Percentiles rank a stretch among this genome's conserved stretches.
Evolutionary conservation across 1,140 invertebrate genomes (phyloP).

Genomic region (Halyomorpha halys): DNA sequence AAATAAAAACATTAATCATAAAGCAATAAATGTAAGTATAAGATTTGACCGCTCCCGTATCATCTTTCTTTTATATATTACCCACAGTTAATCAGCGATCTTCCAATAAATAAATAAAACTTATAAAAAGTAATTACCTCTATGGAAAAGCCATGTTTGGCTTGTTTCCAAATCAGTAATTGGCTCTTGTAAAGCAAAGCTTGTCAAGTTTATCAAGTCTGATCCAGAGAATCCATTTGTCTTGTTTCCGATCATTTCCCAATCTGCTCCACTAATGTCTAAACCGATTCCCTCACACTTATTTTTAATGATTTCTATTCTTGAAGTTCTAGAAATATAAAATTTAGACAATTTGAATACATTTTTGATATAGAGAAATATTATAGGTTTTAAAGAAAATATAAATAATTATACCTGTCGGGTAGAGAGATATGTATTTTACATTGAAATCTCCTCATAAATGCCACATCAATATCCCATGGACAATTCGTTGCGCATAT

Average conservation of each 20-base stretch:
- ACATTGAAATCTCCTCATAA: conserved; percentile 48
- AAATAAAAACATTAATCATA: too few species aligned
- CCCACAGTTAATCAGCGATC: too few species aligned
- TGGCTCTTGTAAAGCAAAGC: conserved; percentile 34
- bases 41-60: too few species aligned
- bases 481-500: conserved; percentile 54
- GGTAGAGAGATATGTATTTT: conserved; percentile 48
- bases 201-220: conserved; percentile 43
- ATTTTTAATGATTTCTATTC: conserved; percentile 27
- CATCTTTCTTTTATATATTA: too few species aligned
- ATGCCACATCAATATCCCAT: conserved; percentile 52
- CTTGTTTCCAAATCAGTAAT: conserved; percentile 15
- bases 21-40: too few species aligned
- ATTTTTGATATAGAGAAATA: background rate
- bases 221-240: conserved; percentile 47
- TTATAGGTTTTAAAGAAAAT: background rate
- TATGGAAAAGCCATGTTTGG: background rate
- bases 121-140: background rate
- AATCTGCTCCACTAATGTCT: conserved; percentile 34
- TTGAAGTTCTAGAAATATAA: background rate
- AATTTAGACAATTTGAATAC: too few species aligned
- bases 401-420: conserved; percentile 33
- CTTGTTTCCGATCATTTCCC: conserved; percentile 37
- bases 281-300: conserved; percentile 32
- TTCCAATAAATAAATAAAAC: too few species aligned